A percentile compares a stretch with the other conserved stretches of the same genome.
phyloP scores from a whole-genome alignment of 1,140 invertebrate species.

The Eufriesea mexicana region DNA sequence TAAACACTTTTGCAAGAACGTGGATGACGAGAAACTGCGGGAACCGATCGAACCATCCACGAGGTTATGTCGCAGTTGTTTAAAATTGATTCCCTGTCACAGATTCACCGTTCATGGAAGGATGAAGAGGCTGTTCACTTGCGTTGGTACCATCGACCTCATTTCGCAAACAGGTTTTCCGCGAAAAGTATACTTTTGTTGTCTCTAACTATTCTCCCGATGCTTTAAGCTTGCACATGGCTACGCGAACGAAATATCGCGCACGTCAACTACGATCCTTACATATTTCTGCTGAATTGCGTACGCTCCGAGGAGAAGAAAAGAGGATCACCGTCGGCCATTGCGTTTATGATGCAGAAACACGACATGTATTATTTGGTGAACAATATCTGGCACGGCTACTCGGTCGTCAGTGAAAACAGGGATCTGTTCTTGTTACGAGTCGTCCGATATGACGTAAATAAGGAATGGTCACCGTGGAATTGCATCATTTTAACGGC shows the following conservation, averaged over 20 bases:
- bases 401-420: slow-evolving; percentile 85
- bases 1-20: slow-evolving; percentile 21
- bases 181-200: neutral
- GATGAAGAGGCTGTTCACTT: slow-evolving; percentile 71
- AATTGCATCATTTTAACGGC: slow-evolving; percentile 87
- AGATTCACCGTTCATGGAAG: slow-evolving; percentile 71
- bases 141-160: slow-evolving; percentile 65
- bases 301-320: slow-evolving; percentile 84
- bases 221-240: slow-evolving; percentile 71
- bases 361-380: slow-evolving; percentile 86
- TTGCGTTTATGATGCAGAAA: slow-evolving; percentile 85
- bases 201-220: slow-evolving; percentile 1
- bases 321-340: slow-evolving; percentile 82
- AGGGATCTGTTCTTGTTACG: slow-evolving; percentile 84
- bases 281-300: slow-evolving; percentile 84
- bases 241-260: slow-evolving; percentile 65
- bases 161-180: slow-evolving; percentile 24
- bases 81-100: slow-evolving; percentile 61
- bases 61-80: slow-evolving; percentile 69
- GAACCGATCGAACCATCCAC: slow-evolving; percentile 51
- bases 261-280: slow-evolving; percentile 81
- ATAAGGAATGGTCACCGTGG: slow-evolving; percentile 88
- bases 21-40: slow-evolving; percentile 49
- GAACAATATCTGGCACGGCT: slow-evolving; percentile 86
- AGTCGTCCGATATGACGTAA: slow-evolving; percentile 84